Base-by-base conservation (phyloP, 2,888 invertebrate species). In the Sepioteuthis lessoniana region DNA sequence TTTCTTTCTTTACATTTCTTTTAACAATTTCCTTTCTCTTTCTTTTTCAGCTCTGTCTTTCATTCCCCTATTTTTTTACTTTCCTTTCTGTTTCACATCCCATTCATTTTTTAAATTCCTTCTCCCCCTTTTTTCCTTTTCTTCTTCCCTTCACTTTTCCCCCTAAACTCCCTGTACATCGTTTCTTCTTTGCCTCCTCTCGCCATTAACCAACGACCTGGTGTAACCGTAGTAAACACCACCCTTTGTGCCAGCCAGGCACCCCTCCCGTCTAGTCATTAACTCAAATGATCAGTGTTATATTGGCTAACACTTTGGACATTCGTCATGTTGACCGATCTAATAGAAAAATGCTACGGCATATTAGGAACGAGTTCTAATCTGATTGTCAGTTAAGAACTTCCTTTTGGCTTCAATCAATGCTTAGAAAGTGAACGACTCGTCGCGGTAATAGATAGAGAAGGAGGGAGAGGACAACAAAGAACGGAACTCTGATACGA, bases 281-380 rank as follows among this genome's bases (percentile, higher is more conserved):
- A n/a, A 76, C 76, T 16, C 76, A 35, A 76, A 76, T 76, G 35
- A 76, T 76, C 76, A 76, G 76, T 76, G 76, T 35, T 76, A n/a
- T 76, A 76, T 76, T 76, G 76, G 76, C 76, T 16, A 76, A 76
- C 76, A 60, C 60, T 60, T 60, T 60, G 31, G 60, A 60, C 60
- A 76, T 76, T 76, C 19, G 76, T n/a, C 35, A n/a, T 76, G 76
- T 76, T 76, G 76, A 76, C 76, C 76, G 76, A 76, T 76, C 76
- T 76, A 76, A 76, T 76, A 76, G 76, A 76, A 76, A 76, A 76
- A 76, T 76, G 76, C 76, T 76, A 76, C 76, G 76, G 76, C n/a
- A 76, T 76, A 76, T 76, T 76, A 76, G n/a, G 76, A n/a, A 76
- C 76, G 76, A n/a, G 76, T 35, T 76, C 76, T 76, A 76, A 76